Evolutionary conservation across 2,888 invertebrate genomes (phyloP), one percentile per base, ranked within the genome.

Genomic region (Opisthograptis luteolata): DNA sequence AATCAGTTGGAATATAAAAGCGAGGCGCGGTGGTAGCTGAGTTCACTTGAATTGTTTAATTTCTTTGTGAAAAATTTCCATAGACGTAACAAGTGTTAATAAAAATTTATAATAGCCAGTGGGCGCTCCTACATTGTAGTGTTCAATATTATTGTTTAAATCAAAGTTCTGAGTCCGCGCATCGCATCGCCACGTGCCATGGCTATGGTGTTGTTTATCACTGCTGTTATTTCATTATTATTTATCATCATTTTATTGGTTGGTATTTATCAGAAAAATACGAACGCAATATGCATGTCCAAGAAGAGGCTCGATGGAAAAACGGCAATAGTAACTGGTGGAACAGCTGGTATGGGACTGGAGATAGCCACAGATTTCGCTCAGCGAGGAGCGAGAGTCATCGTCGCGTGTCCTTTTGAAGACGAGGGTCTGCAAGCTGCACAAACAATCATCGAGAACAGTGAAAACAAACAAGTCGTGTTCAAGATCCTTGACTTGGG

Each of bases 401-500:
- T 86, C 14, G 62, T 87, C 4, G 84, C 84, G 0, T 82, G 83
- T 17, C 84, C 84, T 0, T 76, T 76, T 37, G 53, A 67, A 27
- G 62, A 74, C 6, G 84, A 86, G 63, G 86, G 86, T 0, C 10
- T 1, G 0, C 42, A 34, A 1, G 82, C 80, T 1, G 48, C 43
- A 92, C 93, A 93, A 53, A 92, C 92, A 73, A 92, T 96, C 13
- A 69, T 91, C 1, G 83, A 91, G 55, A 87, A 89, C 52, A 92
- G 94, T 0, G 92, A 92, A 22, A 95, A 95, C 68, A 77, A 85
- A 5, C 93, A 94, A 48, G 81, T 96, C 1, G 61, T 93, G 0
- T 93, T 94, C 0, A 93, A 93, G 70, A 92, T 93, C 62, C 81
- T 96, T 5, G 95, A 97, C 71, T 78, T 96, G 15, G 93, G 94